Conservation (phyloP, 2,797 vertebrate species). For the Acipenser ruthenus region DNA sequence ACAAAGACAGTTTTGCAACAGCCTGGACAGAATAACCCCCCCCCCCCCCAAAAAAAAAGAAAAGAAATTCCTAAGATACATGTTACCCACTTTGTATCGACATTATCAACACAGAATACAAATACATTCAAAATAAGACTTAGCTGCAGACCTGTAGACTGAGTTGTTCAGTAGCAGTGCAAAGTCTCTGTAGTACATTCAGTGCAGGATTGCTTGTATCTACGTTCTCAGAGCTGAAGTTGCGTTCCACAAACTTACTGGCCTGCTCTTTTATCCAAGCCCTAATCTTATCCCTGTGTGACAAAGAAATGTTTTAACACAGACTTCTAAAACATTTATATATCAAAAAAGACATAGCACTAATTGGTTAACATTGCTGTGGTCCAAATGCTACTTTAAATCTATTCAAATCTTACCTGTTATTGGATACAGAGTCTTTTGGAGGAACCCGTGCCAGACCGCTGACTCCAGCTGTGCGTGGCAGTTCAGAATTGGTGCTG, state of each 20-base stretch:
- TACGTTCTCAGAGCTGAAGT: slow-evolving; percentile 96
- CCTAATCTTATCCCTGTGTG: slow-evolving; percentile 90
- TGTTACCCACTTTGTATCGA: not conserved
- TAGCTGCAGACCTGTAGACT: slow-evolving; percentile 73
- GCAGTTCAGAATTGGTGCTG: slow-evolving; percentile 91
- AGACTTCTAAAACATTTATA: not conserved
- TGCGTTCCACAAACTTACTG: slow-evolving; percentile 92
- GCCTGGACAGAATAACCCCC: not conserved
- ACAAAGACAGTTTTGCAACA: not conserved
- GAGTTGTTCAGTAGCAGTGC: slow-evolving; percentile 95
- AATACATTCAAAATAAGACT: not conserved
- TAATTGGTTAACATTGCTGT: no score
- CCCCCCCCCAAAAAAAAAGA: not conserved
- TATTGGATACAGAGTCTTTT: slow-evolving; percentile 95
- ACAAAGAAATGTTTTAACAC: slow-evolving; percentile 8
- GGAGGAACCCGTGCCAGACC: slow-evolving; percentile 87
- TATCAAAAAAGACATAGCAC: no score
- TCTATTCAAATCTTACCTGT: slow-evolving; percentile 62
- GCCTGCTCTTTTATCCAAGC: slow-evolving; percentile 98
- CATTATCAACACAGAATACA: not conserved
- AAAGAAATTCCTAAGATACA: not conserved
- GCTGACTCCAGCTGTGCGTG: slow-evolving; percentile 90
- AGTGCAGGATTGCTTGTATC: slow-evolving; percentile 94
- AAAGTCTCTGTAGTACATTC: slow-evolving; percentile 98
- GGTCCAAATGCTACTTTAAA: no score